Base-by-base conservation (phyloP, 1,140 invertebrate species). In the Ips nitidus region DNA sequence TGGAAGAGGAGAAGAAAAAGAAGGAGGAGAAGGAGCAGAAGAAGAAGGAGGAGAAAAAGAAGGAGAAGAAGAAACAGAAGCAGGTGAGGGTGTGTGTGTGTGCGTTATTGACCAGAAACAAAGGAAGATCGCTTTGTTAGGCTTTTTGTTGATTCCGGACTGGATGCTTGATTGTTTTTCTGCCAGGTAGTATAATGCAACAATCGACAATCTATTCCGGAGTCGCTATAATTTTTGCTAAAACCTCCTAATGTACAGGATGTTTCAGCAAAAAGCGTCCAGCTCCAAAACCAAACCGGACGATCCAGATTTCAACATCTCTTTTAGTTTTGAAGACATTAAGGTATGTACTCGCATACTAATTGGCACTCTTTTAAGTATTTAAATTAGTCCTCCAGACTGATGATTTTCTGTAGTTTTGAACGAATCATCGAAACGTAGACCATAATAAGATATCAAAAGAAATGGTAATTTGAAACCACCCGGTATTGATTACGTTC, bases 1-100 rank as follows among this genome's bases (percentile, higher is more conserved):
- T 80, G 62, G 78, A 82, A 61, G 87, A 87, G 55, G 88, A 90
- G 70, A 88, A 89, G 76, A 88, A 92, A 78, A 74, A 83, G 77
- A 75, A 81, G 39, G 79, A 82, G 62, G 87, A 87, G 50, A 88
- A 91, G 64, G 89, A 89, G 76, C 87, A 91, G 78, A 71, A 83
- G 75, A 78, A 80, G 73, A 70, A 75, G 73, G 78, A 89, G 81
- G 82, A 87, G 72, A 82, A 81, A 43, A 74, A 80, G 69, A 81
- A 83, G 53, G 71, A 78, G 65, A 75, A 77, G 63, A 71, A 78
- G 72, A 82, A 81, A 56, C 72, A 79, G 70, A 81, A 89, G 76
- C 84, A 86, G 78, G 86, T 86, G 74, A 79, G 80, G 81, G 77
- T 80, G 80, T 79, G 71, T n/a, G 63, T 4, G 37, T 63, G 22